phyloP scores from a whole-genome alignment of 2,888 invertebrate genomes.

The Cephonodes hylas region DNA sequence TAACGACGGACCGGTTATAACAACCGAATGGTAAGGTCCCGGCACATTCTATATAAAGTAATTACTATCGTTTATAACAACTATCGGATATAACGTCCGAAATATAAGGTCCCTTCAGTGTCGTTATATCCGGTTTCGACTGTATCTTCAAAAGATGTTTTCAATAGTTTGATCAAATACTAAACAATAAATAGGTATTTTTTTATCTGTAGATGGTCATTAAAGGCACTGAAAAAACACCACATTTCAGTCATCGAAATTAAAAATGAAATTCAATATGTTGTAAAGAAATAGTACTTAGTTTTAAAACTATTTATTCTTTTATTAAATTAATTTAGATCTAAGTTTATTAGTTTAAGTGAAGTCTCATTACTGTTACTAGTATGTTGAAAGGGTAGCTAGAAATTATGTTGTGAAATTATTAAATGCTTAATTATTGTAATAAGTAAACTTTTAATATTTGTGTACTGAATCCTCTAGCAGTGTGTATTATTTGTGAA shows the following conservation, averaged over 20 bases:
- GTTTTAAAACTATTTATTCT: background rate
- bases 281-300: background rate
- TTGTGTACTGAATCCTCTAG: background rate
- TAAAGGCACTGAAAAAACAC: background rate
- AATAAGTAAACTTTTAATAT: background rate
- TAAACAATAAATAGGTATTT: background rate
- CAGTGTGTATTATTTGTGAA: background rate
- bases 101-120: too few relatives aligned
- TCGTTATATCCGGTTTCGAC: too few relatives aligned
- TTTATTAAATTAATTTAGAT: background rate
- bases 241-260: background rate
- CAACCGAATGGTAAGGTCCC: too few relatives aligned
- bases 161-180: too few relatives aligned
- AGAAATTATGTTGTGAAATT: conserved; percentile 8
- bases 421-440: background rate
- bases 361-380: conserved; percentile 8
- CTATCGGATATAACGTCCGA: too few relatives aligned
- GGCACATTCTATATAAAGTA: too few relatives aligned
- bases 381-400: background rate
- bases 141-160: too few relatives aligned
- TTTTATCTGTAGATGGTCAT: background rate
- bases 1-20: too few relatives aligned
- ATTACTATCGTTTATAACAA: too few relatives aligned
- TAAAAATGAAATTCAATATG: background rate
- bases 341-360: conserved; percentile 1